Conservation (phyloP, 2,888 invertebrate species). For the Hipparchia sbordonii region DNA sequence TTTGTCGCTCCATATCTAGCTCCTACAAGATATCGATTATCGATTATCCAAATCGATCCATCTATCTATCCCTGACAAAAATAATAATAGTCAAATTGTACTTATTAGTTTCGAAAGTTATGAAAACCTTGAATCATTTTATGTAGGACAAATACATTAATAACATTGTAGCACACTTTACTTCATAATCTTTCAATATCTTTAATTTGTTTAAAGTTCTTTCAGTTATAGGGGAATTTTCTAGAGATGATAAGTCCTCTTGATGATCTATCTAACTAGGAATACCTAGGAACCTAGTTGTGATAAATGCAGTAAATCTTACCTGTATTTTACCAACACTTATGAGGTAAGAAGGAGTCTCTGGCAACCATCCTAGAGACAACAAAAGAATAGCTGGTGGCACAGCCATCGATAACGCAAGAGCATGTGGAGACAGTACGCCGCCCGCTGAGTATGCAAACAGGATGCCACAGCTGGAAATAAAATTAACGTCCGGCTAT, state of each 20-base stretch:
- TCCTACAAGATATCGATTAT: neutral
- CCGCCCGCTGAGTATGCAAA: constrained; percentile 74
- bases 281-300: no score
- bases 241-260: no score
- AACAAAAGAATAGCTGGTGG: constrained; percentile 66
- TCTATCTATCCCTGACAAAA: neutral
- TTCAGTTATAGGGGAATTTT: no score
- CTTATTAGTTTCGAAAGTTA: no score
- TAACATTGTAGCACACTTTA: no score
- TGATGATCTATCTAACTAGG: no score
- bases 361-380: constrained; percentile 71
- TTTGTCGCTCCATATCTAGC: neutral
- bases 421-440: constrained; percentile 68
- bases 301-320: neutral
- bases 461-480: constrained; percentile 70
- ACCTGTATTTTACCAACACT: constrained; percentile 74
- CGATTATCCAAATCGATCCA: no score
- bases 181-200: no score
- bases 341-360: constrained; percentile 74
- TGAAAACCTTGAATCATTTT: no score
- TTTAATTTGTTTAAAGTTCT: no score
- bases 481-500: neutral
- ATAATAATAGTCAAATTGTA: no score
- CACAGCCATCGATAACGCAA: constrained; percentile 68
- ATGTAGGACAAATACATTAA: no score